Percentiles rank a stretch among this genome's conserved stretches.
phyloP scores from a whole-genome alignment of 2,113 vertebrate genomes.

The Neotragus moschatus region DNA sequence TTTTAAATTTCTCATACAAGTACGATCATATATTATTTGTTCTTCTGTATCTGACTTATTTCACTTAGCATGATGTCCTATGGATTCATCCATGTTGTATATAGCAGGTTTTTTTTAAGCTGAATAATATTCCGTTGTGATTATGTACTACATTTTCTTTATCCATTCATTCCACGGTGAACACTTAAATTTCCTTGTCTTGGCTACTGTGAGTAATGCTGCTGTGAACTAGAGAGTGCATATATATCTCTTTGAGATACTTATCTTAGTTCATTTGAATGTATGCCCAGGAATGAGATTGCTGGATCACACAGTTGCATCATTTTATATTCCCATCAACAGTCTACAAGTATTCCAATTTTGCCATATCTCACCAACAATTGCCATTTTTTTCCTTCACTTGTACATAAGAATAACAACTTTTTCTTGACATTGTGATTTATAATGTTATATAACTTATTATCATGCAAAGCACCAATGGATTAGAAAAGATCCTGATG shows the following conservation, averaged over 20 bases:
- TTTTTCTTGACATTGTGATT: background rate
- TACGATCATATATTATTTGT: background rate
- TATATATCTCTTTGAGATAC: background rate
- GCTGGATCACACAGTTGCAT: background rate
- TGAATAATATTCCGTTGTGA: background rate
- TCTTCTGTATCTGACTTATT: background rate
- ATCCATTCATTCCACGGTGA: background rate
- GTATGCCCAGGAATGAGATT: background rate
- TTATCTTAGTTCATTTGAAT: background rate
- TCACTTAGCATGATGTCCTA: background rate
- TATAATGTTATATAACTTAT: background rate
- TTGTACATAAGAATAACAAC: background rate
- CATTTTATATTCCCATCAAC: background rate
- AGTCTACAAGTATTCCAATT: background rate
- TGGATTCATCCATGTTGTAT: background rate
- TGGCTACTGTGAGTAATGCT: background rate
- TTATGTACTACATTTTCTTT: background rate
- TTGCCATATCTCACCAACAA: background rate
- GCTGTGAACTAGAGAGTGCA: background rate
- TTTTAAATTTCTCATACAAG: background rate
- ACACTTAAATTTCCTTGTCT: background rate
- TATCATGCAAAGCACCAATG: rapidly evolving
- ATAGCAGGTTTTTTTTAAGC: background rate
- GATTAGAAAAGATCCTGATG: background rate
- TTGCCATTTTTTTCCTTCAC: background rate